Evolutionary conservation across 64 coral and sea anemone species (phyloP).

Genomic region (Montipora efflorescens): DNA sequence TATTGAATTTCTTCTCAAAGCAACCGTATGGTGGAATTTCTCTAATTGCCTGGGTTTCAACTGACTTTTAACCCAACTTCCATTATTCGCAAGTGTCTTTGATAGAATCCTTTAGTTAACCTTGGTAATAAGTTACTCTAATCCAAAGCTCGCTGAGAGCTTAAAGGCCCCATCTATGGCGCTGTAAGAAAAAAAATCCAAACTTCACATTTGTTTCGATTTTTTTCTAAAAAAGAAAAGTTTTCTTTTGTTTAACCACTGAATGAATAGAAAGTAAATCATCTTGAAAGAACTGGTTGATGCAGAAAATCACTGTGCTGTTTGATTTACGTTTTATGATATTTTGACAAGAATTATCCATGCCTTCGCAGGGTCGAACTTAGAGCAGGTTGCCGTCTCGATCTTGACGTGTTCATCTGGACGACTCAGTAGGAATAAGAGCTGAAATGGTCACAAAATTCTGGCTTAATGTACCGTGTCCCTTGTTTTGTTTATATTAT

Average conservation of each 20-base stretch:
- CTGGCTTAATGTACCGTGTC: background rate
- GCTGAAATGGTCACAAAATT: background rate
- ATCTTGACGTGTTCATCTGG: constrained; percentile 1
- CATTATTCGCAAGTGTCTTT: background rate
- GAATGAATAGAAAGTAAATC: background rate
- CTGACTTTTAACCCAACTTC: background rate
- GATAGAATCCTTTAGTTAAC: background rate
- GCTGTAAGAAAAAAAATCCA: too few relatives aligned
- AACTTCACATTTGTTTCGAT: too few relatives aligned
- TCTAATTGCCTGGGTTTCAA: background rate
- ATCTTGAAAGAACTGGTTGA: background rate
- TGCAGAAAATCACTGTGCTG: background rate
- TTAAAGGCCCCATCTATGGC: too few relatives aligned
- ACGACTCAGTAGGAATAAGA: background rate
- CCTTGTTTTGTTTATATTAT: background rate
- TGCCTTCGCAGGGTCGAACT: background rate
- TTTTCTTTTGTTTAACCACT: background rate
- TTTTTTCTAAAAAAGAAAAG: too few relatives aligned
- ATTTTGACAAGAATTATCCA: background rate
- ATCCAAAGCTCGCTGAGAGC: too few relatives aligned
- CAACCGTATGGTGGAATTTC: background rate
- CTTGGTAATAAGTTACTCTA: too few relatives aligned
- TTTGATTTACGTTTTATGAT: constrained; percentile 25
- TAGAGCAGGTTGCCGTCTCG: background rate
- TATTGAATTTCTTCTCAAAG: background rate